These are phyloP conservation scores for Monopterus albus DNA, from an alignment of 2,113 vertebrate species.

Conservation along the genomic window DNA sequence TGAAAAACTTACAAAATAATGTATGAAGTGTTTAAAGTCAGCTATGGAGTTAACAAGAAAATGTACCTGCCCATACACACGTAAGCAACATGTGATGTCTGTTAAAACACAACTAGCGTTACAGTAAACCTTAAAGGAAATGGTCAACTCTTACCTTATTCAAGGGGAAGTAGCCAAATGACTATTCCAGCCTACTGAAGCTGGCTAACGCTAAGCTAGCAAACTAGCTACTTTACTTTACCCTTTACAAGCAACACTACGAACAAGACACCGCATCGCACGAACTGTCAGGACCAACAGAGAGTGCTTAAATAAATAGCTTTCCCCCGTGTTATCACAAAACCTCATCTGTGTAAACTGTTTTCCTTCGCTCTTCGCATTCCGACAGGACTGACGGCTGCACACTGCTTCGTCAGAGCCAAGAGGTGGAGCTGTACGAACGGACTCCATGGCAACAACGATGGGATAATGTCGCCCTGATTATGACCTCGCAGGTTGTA, in stretches of 20 bases:
- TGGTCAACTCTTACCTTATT: slow-evolving; percentile 25
- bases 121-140: background rate
- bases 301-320: background rate
- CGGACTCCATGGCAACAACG: background rate
- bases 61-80: accelerated
- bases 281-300: background rate
- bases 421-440: slow-evolving; percentile 30
- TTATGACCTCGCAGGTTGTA: no score
- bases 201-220: slow-evolving; percentile 33
- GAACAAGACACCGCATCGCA: slow-evolving; percentile 4
- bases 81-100: accelerated
- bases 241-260: background rate
- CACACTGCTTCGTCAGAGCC: slow-evolving; percentile 4
- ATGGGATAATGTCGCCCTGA: no score
- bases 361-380: slow-evolving; percentile 17
- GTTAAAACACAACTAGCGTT: background rate
- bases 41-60: background rate
- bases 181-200: slow-evolving; percentile 30
- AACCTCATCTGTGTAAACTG: background rate
- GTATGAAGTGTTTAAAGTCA: background rate
- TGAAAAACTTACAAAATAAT: background rate
- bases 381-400: slow-evolving; percentile 39
- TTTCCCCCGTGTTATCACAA: background rate
- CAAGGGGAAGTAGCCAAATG: slow-evolving; percentile 9
- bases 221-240: slow-evolving; percentile 19